These are phyloP conservation scores for Sylvietta virens DNA, from an alignment of 2,113 vertebrate genomes.

Conservation along the genomic window DNA sequence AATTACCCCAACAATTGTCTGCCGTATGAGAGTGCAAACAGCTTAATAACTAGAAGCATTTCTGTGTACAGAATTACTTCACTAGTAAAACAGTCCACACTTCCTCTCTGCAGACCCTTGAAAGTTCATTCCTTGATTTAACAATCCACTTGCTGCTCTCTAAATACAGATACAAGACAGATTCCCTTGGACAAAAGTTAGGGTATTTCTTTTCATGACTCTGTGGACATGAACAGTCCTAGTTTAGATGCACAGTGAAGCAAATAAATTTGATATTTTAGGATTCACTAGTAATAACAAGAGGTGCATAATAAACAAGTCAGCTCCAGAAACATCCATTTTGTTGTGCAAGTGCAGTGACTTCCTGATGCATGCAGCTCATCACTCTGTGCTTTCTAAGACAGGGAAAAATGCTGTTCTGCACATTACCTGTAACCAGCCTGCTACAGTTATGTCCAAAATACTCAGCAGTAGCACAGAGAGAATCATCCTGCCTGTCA, in stretches of 20 bases:
- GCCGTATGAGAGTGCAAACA: neutral
- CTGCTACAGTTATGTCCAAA: neutral
- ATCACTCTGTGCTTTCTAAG: neutral
- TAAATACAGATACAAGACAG: neutral
- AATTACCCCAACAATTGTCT: neutral
- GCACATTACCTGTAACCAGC: neutral
- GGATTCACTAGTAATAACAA: neutral
- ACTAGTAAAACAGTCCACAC: neutral
- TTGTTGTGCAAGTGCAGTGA: neutral
- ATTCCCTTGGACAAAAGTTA: neutral
- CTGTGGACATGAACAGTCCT: neutral
- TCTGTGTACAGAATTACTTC: neutral
- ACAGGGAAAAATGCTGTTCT: neutral
- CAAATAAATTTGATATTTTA: neutral
- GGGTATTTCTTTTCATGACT: neutral
- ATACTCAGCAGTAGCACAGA: neutral
- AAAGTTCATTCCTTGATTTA: neutral
- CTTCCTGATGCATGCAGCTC: neutral
- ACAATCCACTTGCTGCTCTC: neutral
- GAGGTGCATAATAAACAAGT: neutral
- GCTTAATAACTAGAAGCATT: neutral
- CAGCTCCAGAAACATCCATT: neutral
- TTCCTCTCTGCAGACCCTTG: neutral
- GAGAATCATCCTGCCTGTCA: neutral
- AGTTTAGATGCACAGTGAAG: neutral